Percentiles rank a stretch among this genome's conserved stretches.
These are phyloP conservation scores for Hippocampus mohnikei DNA, from an alignment of 2,113 vertebrate species.

Conservation along the genomic window DNA sequence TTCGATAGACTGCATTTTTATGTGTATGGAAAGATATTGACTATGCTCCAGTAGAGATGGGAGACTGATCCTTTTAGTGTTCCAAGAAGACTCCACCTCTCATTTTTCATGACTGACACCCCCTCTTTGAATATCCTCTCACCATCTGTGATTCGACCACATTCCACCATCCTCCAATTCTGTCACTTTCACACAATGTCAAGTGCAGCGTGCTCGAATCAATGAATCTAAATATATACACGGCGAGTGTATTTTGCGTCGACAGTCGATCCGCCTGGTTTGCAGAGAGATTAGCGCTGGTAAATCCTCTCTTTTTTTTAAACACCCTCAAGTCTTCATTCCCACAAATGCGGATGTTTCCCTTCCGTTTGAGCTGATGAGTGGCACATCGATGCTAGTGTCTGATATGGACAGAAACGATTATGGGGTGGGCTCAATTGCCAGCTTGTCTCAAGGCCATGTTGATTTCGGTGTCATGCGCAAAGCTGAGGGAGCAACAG, in stretches of 20 bases:
- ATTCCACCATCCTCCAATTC: conserved; percentile 28
- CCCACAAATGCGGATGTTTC: conserved; percentile 25
- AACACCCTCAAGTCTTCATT: conserved; percentile 1
- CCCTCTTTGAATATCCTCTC: conserved; percentile 18
- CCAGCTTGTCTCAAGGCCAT: background rate
- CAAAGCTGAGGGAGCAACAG: too few relatives aligned
- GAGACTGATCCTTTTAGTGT: conserved; percentile 79
- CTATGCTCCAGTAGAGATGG: conserved; percentile 78
- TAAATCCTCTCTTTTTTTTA: conserved; percentile 52
- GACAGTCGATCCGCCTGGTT: conserved; percentile 51
- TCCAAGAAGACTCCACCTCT: conserved; percentile 63
- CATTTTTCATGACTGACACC: conserved; percentile 41
- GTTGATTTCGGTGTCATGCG: too few relatives aligned
- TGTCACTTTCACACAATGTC: conserved; percentile 33
- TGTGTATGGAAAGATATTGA: conserved; percentile 37
- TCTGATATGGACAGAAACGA: too few relatives aligned
- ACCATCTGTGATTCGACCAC: conserved; percentile 25
- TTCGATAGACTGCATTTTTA: background rate
- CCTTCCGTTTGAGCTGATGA: background rate
- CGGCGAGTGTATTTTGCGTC: conserved; percentile 21
- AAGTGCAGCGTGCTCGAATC: conserved; percentile 7
- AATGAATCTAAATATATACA: conserved; percentile 61
- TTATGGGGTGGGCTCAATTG: background rate
- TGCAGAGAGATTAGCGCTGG: conserved; percentile 63
- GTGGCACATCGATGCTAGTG: background rate